A percentile compares a stretch with the other conserved stretches of the same genome.
These are phyloP conservation scores for Actinemys pallida DNA, from an alignment of 2,113 vertebrate species.

Conservation along the genomic window DNA sequence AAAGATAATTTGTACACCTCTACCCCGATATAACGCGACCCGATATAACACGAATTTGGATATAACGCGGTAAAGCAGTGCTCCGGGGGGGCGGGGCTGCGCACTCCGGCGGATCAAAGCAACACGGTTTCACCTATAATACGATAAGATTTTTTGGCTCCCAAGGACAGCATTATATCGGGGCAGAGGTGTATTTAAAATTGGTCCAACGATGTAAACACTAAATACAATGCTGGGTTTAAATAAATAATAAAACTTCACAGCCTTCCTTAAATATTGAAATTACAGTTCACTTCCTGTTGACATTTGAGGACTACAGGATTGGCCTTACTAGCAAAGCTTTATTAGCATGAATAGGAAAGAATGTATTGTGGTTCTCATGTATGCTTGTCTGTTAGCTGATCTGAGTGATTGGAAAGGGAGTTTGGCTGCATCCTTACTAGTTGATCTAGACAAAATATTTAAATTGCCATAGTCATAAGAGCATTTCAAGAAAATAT, in stretches of 20 bases:
- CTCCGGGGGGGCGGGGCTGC: too few relatives aligned
- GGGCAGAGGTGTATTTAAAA: too few relatives aligned
- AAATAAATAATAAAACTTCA: background rate
- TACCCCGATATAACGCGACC: too few relatives aligned
- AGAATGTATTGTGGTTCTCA: background rate
- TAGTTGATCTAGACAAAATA: background rate
- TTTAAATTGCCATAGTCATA: background rate
- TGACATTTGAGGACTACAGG: background rate
- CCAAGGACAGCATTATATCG: too few relatives aligned
- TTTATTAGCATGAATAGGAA: background rate
- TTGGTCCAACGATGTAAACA: background rate
- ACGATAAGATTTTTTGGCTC: too few relatives aligned
- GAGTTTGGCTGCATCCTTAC: background rate
- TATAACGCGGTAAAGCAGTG: too few relatives aligned
- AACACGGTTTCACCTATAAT: too few relatives aligned
- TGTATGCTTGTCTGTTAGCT: background rate
- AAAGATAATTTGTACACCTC: background rate
- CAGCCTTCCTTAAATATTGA: background rate
- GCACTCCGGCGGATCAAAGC: too few relatives aligned
- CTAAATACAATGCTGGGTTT: background rate
- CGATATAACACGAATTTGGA: too few relatives aligned
- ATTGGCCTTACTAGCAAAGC: background rate
- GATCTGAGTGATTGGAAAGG: background rate
- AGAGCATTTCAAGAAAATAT: background rate
- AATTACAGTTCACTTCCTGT: background rate